Evolutionary conservation across 2,888 invertebrate genomes (phyloP), one percentile per base, ranked within the genome.

Genomic region (Drosophila mayaguana): DNA sequence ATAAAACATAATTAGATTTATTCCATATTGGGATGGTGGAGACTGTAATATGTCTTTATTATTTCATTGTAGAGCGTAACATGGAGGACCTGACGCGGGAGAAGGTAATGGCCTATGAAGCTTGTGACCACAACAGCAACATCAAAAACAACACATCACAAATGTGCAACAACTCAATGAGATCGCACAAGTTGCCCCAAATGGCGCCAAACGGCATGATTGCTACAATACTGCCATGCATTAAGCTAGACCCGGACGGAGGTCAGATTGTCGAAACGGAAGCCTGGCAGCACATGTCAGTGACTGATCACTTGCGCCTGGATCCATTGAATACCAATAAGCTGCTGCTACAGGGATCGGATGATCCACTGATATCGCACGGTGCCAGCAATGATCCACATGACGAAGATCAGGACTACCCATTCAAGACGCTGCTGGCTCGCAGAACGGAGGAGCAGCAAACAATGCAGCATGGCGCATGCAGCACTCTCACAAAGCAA

Each of bases 301-400:
- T 81, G 25, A 74, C 69, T 28, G 74, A 75, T 1, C 79, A 77
- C 53, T 72, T 77, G 38, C 76, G 75, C 0, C 34, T 77, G n/a
- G 81, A 83, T 11, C 18, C 25, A 7, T 65, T 83, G 20, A 75
- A 84, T 63, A 83, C 68, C 32, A 89, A 86, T 60, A 91, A 91
- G 53, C 71, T 92, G 45, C 72, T 93, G 32, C 78, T 93, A 42
- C 92, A 92, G 43, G 92, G 92, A 59, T 93, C 93, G 1, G 93
- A 93, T 48, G 93, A 93, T 88, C 93, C 93, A 0, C 70, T 93
- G 48, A 93, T 93, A 69, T 92, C 92, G 22, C 90, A 92, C 18
- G 93, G 93, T 16, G 93, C 93, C 32, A 84, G 89, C 63, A 89
- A 77, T 20, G 91, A 91, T 18, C 81, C 82, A 25, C 90, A 89